Conservation (phyloP, 1,140 invertebrate genomes). For the Drosophila malerkotliana region DNA sequence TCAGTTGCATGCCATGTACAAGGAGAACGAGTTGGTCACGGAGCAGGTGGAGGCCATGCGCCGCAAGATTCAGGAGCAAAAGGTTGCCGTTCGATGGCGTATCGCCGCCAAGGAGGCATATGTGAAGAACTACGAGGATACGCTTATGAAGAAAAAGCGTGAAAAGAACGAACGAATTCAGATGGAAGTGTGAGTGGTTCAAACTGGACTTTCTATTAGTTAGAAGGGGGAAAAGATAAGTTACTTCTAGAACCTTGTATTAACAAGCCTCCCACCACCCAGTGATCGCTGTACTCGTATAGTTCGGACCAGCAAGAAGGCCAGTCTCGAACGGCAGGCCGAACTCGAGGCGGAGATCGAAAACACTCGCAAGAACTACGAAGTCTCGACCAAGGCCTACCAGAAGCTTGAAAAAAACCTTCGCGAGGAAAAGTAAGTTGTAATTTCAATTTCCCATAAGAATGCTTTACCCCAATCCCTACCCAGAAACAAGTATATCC, state of each 20-base stretch:
- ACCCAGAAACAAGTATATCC: slow-evolving; percentile 45
- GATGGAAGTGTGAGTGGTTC: slow-evolving; percentile 44
- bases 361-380: neutral
- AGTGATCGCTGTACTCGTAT: slow-evolving; percentile 39
- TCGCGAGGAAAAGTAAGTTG: slow-evolving; percentile 59
- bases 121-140: slow-evolving; percentile 19
- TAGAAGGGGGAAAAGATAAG: neutral
- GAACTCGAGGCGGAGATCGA: slow-evolving; percentile 31
- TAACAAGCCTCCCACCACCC: neutral
- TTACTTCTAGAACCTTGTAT: neutral
- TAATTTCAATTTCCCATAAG: neutral
- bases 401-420: slow-evolving; percentile 9
- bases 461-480: neutral
- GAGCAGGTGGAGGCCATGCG: slow-evolving; percentile 14
- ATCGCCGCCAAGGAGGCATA: slow-evolving; percentile 19
- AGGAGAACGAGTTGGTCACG: slow-evolving; percentile 28
- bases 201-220: no score
- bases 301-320: slow-evolving; percentile 29
- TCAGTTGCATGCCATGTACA: slow-evolving; percentile 40
- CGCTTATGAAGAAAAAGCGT: slow-evolving; percentile 26
- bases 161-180: slow-evolving; percentile 34
- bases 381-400: neutral
- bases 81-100: slow-evolving; percentile 2
- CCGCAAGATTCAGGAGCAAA: slow-evolving; percentile 23
- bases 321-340: slow-evolving; percentile 30